Evolutionary conservation across 2,888 invertebrate genomes (phyloP), one percentile per base, ranked within the genome.

Genomic region (Autographa pulchrina): DNA sequence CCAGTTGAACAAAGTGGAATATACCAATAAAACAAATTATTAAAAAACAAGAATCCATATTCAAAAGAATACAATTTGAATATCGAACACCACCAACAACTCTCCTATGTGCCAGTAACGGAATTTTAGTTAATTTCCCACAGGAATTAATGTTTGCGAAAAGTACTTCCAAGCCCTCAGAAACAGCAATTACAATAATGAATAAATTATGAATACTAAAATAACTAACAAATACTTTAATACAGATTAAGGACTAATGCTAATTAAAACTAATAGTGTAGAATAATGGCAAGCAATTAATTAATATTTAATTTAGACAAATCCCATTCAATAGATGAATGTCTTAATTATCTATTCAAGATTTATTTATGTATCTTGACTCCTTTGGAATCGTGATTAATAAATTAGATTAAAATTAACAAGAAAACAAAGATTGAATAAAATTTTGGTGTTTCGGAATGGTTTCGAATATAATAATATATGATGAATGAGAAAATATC

Each of bases 131-230:
- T 16, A 43, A 16, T 16, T 4, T 43, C 43, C 43, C 43, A n/a
- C 2, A 16, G 43, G 16, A 16, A 14, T 43, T 43, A 35, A 38
- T 11, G 2, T 38, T 38, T 38, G 9, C 9, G 11, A 11, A 38
- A 38, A 38, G 38, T 38, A 38, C 38, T 11, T 11, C 7, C 11
- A 38, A 38, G 48, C 48, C 48, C 48, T 48, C 16, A 43, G n/a
- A 0, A 16, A 48, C n/a, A n/a, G n/a, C 48, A 8, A 48, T n/a
- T 48, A 48, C 2, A 48, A n/a, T 48, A 48, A 48, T 48, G n/a
- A 48, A 48, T 48, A n/a, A n/a, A 48, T 48, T n/a, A 48, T 48
- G 48, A 48, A 48, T 48, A 48, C 8, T n/a, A n/a, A n/a, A 48
- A 48, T 7, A n/a, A 16, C 48, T n/a, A 43, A n/a, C 48, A n/a